Conservation (phyloP, 2,888 invertebrate species). For the Netelia fuscicornis region DNA sequence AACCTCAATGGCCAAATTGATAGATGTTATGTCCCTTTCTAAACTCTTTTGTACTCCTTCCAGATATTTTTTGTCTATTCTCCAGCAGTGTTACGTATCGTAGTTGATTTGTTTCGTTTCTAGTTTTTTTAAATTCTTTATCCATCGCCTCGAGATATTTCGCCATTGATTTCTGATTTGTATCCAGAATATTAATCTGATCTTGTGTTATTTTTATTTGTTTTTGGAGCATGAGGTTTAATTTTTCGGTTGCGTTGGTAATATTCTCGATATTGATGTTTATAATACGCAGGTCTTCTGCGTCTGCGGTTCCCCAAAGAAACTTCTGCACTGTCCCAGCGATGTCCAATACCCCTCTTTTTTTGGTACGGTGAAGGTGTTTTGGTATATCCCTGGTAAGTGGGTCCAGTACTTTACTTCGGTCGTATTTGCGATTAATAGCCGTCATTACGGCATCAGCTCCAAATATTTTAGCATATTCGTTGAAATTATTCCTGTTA, state of each 20-base stretch:
- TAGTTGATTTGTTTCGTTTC: conserved; percentile 6
- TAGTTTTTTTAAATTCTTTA: neutral
- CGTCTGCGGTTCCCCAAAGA: conserved; percentile 36
- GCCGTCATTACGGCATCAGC: neutral
- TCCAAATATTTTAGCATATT: conserved; percentile 18
- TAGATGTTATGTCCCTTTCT: conserved; percentile 17
- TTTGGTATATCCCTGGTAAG: neutral
- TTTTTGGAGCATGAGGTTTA: too few relatives aligned
- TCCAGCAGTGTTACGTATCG: conserved; percentile 3
- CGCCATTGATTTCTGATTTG: conserved; percentile 7
- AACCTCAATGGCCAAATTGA: conserved; percentile 32
- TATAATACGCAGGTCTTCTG: conserved; percentile 24
- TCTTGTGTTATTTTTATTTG: conserved; percentile 18
- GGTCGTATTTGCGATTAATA: neutral
- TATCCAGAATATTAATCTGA: conserved; percentile 13
- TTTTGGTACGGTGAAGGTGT: too few relatives aligned
- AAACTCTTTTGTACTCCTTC: conserved; percentile 15
- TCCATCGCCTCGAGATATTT: neutral
- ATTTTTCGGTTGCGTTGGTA: conserved; percentile 14
- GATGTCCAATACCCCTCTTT: conserved; percentile 18
- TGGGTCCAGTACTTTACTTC: neutral
- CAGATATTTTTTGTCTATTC: conserved; percentile 25
- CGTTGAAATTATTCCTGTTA: neutral
- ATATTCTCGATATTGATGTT: conserved; percentile 14
- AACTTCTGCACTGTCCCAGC: conserved; percentile 34